Percentiles rank a stretch among this genome's conserved stretches.
phyloP scores from a whole-genome alignment of 2,797 vertebrate species.

The Loriculus beryllinus region DNA sequence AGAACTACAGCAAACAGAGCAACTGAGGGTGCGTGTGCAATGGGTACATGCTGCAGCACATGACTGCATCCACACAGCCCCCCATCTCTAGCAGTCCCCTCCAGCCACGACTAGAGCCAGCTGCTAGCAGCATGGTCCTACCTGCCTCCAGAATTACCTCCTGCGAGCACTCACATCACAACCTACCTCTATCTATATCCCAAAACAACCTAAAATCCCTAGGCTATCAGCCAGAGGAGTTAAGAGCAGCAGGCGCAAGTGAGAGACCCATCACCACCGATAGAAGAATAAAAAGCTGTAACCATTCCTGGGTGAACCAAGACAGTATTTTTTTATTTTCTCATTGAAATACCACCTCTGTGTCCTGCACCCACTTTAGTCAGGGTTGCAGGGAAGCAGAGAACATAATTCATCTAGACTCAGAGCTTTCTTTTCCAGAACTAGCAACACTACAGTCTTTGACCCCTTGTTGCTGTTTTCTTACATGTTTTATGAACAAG shows the following conservation, averaged over 20 bases:
- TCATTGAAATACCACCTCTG: neutral
- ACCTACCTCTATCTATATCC: neutral
- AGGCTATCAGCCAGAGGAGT: neutral
- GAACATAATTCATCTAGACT: neutral
- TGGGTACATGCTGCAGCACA: neutral
- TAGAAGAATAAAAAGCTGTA: neutral
- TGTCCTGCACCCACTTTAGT: neutral
- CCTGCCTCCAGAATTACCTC: neutral
- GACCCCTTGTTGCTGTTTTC: neutral
- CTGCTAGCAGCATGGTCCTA: neutral
- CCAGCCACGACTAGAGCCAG: neutral
- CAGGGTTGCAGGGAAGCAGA: neutral
- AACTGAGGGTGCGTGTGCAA: accelerated
- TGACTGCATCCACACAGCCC: neutral
- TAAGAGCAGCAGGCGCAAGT: neutral
- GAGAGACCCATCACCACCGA: accelerated
- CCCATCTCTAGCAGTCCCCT: neutral
- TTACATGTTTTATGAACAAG: neutral
- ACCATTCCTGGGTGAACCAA: neutral
- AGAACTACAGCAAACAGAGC: neutral
- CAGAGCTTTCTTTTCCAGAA: neutral
- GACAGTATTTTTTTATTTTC: neutral
- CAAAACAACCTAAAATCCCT: neutral
- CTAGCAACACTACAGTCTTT: neutral
- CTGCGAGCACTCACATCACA: accelerated